Conservation (phyloP, 2,797 vertebrate genomes). For the Clarias pachynema region DNA sequence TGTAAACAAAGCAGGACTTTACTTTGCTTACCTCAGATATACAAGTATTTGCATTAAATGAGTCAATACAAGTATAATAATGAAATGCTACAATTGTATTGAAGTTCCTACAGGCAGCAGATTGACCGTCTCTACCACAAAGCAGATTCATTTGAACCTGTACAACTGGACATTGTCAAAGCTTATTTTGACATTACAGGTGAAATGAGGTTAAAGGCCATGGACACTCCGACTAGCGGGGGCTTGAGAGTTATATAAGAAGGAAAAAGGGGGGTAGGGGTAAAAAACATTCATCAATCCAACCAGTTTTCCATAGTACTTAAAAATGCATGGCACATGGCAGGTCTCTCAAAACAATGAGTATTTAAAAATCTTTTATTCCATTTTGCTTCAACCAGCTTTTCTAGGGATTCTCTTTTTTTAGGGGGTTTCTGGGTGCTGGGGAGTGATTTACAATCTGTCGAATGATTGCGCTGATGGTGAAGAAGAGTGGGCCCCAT, state of each 20-base stretch:
- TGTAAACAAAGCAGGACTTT: neutral
- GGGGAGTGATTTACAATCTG: conserved; percentile 68
- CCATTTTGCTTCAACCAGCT: neutral
- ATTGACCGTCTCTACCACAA: conserved; percentile 29
- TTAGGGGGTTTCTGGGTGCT: conserved; percentile 3
- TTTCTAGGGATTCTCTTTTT: neutral
- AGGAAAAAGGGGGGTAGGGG: neutral
- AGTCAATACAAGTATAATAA: neutral
- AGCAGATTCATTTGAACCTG: conserved; percentile 32
- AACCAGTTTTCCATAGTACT: conserved; percentile 13
- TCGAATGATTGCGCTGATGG: conserved; percentile 65
- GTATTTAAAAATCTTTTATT: conserved; percentile 17
- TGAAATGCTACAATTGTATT: too few species aligned
- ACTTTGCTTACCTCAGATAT: neutral
- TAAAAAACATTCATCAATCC: neutral
- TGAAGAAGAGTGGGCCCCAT: conserved; percentile 70
- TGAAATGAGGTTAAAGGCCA: conserved; percentile 70
- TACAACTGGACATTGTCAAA: conserved; percentile 70
- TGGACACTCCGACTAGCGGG: conserved; percentile 66
- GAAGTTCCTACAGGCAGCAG: neutral
- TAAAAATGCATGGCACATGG: conserved; percentile 15
- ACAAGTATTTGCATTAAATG: neutral
- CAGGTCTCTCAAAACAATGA: conserved; percentile 11
- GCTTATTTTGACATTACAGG: conserved; percentile 69
- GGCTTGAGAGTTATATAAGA: conserved; percentile 38